Evolutionary conservation across 2,888 invertebrate genomes (phyloP), one percentile per base, ranked within the genome.

Genomic region (Halictus ligatus): DNA sequence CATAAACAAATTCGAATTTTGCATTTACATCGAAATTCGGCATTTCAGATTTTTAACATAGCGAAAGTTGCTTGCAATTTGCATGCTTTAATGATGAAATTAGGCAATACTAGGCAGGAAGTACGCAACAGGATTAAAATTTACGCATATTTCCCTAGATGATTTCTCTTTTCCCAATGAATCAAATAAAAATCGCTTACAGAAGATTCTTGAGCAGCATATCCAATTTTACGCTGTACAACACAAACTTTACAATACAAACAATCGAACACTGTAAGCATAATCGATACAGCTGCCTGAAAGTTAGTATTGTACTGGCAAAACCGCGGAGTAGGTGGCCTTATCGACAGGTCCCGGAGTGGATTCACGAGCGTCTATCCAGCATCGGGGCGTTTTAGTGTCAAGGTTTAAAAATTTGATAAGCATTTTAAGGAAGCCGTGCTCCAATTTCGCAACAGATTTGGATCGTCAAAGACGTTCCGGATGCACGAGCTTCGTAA

Each of bases 381-480:
- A 21, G 54, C 21, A 54, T 54, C 60, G 15, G n/a, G 60, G 1
- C 40, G 69, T 40, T 21, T 69, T 21, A 40, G 40, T 21, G 43
- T 10, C n/a, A 12, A n/a, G 35, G 69, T 21, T 21, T 69, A 40
- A 40, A 43, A 69, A 69, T 69, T 40, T 69, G 40, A 69, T 69
- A 69, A 43, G 18, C 40, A 40, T 40, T 69, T 40, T 40, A 43
- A 69, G 40, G 69, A 72, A 72, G 71, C n/a, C 71, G 71, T 69
- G 46, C 46, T 72, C 46, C 46, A 72, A 72, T 46, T 72, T 72
- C 46, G 25, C 71, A 40, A 71, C n/a, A 46, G n/a, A 72, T 40
- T 46, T 43, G 12, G 71, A 46, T 6, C 71, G 40, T 43, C 60
- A 21, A 40, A 69, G 10, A 13, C 46, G 46, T 72, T 13, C 25